These are phyloP conservation scores for Phodopus roborovskii DNA, from an alignment of 2,113 vertebrate genomes.

Conservation along the genomic window DNA sequence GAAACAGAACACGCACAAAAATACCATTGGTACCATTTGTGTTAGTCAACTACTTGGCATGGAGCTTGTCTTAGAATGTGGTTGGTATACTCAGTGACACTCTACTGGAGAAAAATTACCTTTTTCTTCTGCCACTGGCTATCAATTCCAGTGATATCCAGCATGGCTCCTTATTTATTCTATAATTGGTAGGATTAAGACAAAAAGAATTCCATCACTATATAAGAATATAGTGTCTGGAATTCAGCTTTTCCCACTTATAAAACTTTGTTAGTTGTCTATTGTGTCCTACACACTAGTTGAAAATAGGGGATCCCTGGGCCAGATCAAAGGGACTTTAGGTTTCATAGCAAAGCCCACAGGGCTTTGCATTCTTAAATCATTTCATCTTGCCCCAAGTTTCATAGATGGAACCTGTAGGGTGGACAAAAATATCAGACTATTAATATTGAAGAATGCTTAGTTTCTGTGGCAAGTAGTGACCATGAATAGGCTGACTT, in stretches of 20 bases:
- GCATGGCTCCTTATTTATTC: not conserved
- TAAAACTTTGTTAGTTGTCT: not conserved
- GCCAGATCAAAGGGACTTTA: not conserved
- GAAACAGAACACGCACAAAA: not conserved
- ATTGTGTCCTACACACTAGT: not conserved
- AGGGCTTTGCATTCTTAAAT: not conserved
- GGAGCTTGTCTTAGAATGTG: not conserved
- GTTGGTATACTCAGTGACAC: not conserved
- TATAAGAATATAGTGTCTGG: not conserved
- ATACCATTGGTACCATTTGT: not conserved
- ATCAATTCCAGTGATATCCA: not conserved
- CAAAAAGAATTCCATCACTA: not conserved
- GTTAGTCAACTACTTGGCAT: not conserved
- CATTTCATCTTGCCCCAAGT: not conserved
- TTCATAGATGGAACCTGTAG: not conserved
- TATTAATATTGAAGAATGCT: not conserved
- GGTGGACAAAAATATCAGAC: not conserved
- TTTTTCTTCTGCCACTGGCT: not conserved
- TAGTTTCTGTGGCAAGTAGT: not conserved
- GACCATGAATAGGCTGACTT: not conserved
- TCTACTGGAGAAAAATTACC: not conserved
- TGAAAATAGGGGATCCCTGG: not conserved
- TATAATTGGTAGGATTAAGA: not conserved
- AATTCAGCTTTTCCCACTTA: not conserved
- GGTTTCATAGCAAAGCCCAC: not conserved